Evolutionary conservation across 2,797 vertebrate genomes (phyloP), one percentile per base, ranked within the genome.

Genomic region (Myotis findleyi): DNA sequence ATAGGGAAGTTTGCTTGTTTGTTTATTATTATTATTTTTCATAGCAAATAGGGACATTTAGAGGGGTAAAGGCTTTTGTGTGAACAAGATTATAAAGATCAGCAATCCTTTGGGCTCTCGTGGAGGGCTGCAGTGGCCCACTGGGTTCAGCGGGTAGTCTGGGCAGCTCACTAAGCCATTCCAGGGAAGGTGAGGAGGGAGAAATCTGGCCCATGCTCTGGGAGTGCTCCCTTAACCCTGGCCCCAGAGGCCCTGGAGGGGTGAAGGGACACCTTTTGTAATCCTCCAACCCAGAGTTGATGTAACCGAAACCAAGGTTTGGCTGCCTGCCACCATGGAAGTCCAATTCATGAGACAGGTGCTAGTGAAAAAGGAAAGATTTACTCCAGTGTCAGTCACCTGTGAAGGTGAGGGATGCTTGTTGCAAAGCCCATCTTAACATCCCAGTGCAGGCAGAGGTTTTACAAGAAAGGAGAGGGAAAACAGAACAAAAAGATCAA

Each of bases 111-210:
- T 27, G 47, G 4, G 18, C 23, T 53, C 7, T 4, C 3, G 0
- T 1, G 3, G 55, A 3, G 38, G 41, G 53, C 33, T 27, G 3
- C 2, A 1, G 11, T 1, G 14, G 49, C 20, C 36, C 7, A 1
- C 23, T 21, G 27, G 55, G 38, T 13, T 7, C 2, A n/a, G n/a
- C 9, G 16, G 8, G 30, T 23, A 38, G 41, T 69, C 47, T 53
- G 33, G 18, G 23, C 18, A 85, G 20, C 27, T 41, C 36, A 6
- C 12, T 3, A 11, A 84, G 6, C 8, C 27, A 7, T 25, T 6
- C 14, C 17, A 17, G 36, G 41, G 9, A 88, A 12, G 36, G 20
- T 17, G 49, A 36, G 0, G 21, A 8, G 14, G 16, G 20, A 10
- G 18, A 47, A 62, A 76, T 2, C 25, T 36, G 7, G 18, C 12